Evolutionary conservation across 2,888 invertebrate species (phyloP).

Genomic region (Torymus tubicola): DNA sequence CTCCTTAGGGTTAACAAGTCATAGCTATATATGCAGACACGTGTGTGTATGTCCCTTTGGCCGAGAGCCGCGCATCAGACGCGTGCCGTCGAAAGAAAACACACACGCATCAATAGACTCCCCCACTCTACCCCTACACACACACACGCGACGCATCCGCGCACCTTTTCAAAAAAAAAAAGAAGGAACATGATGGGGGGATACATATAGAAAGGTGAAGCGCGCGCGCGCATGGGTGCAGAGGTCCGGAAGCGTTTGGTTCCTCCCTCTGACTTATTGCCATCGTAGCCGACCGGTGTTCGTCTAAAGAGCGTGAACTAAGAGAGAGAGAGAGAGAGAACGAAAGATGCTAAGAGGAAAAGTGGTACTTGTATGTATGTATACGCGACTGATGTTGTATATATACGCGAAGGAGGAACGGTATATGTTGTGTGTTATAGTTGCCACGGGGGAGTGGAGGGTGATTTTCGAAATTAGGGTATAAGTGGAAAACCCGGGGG

Average conservation of each 20-base stretch:
- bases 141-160: neutral
- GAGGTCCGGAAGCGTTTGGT: conserved; percentile 68
- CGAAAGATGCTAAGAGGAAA: too few relatives aligned
- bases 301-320: conserved; percentile 8
- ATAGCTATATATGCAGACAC: neutral
- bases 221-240: conserved; percentile 44
- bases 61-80: neutral
- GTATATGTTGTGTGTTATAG: too few relatives aligned
- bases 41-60: neutral
- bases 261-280: conserved; percentile 65
- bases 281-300: neutral
- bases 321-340: neutral
- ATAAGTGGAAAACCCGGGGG: too few relatives aligned
- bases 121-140: neutral
- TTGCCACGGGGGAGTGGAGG: too few relatives aligned
- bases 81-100: too few relatives aligned
- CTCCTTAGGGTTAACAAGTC: conserved; percentile 1
- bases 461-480: too few relatives aligned
- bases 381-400: too few relatives aligned
- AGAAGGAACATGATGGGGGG: conserved; percentile 44
- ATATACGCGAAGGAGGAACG: too few relatives aligned
- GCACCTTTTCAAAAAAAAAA: conserved; percentile 8
- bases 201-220: conserved; percentile 48
- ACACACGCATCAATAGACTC: too few relatives aligned
- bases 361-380: too few relatives aligned